Base-by-base conservation (phyloP, 1,140 invertebrate genomes). In the Pseudachorutes palmiensis region DNA sequence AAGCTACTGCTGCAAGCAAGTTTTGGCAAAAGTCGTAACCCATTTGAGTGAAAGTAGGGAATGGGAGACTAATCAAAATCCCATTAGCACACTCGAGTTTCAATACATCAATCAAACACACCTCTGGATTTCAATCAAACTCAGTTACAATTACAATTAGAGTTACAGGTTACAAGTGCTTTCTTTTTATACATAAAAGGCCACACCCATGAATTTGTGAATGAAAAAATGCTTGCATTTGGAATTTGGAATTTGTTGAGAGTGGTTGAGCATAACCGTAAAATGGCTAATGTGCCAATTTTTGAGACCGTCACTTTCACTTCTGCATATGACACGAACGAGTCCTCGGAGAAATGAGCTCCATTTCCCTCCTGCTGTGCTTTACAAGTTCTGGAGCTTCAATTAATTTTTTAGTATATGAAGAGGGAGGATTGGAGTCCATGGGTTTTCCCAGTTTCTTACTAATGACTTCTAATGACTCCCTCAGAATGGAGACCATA, bases 321-420 rank as follows among this genome's bases (percentile, higher is more conserved):
- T 12, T 9, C 36, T 45, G 36, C 36, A 45, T 45, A 12, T 45
- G 36, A 45, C 36, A 45, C 36, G 36, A 45, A 45, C 9, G 36
- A 45, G 36, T 19, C 36, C 36, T 45, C 19, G 19, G 19, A 19
- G 36, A 45, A n/a, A n/a, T n/a, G n/a, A n/a, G n/a, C 36, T 45
- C 36, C 9, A 45, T 9, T 9, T 12, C 9, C 36, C 36, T 45
- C 36, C 9, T 19, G 36, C 36, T 45, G 36, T 45, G 36, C 36
- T 45, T 19, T 45, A 9, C 9, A 45, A 45, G 36, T 45, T 45
- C n/a, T n/a, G 36, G 19, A 19, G 36, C 36, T 45, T 45, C 36
- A 45, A 45, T 45, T 45, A 45, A 45, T 45, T 45, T 45, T 45
- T 45, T 45, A n/a, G n/a, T n/a, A n/a, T n/a, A 45, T 45, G 36